Evolutionary conservation across 2,888 invertebrate species (phyloP), one percentile per base, ranked within the genome.

Genomic region (Trichopria drosophilae): DNA sequence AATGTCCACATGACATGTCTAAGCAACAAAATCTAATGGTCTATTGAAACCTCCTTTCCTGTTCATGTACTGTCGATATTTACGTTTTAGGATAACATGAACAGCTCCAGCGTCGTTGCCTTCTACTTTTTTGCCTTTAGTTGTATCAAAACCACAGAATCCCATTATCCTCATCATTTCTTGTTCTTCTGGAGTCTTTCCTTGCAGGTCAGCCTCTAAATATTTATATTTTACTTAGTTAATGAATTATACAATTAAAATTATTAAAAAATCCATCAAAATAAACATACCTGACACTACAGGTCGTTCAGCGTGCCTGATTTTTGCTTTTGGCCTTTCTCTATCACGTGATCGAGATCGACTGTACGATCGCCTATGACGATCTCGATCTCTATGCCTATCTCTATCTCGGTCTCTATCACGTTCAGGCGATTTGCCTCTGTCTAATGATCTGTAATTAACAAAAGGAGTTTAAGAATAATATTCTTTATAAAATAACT

Each of bases 1-100:
- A 20, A 15, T 39, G 37, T 20, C 35, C 37, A 29, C 16, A 37
- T n/a, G n/a, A n/a, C n/a, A n/a, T n/a, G n/a, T n/a, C n/a, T 80
- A 93, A 60, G 94, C 93, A 59, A 97, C 94, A 79, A 95, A 95
- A 78, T 99, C 98, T 59, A 99, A 79, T 29, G 98, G 98, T 71
- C 98, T 82, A 78, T 99, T 99, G 78, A 99, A 99, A 46, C 98
- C 99, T 57, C 99, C 99, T 77, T 96, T 94, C 56, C 99, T 84
- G 78, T 99, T 99, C 99, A 99, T 99, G 74, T 99, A 99, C 78
- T 99, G 98, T 65, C 97, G 86, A 76, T 96, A 97, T 78, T 96
- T 93, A 65, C 98, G 81, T 79, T 97, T 96, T 53, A 96, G 82
- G 57, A 95, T 93, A 50, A 97, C 93, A 75, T 97, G 96, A 57